These are phyloP conservation scores for Musca domestica DNA, from an alignment of 1,140 invertebrate genomes.

Conservation along the genomic window DNA sequence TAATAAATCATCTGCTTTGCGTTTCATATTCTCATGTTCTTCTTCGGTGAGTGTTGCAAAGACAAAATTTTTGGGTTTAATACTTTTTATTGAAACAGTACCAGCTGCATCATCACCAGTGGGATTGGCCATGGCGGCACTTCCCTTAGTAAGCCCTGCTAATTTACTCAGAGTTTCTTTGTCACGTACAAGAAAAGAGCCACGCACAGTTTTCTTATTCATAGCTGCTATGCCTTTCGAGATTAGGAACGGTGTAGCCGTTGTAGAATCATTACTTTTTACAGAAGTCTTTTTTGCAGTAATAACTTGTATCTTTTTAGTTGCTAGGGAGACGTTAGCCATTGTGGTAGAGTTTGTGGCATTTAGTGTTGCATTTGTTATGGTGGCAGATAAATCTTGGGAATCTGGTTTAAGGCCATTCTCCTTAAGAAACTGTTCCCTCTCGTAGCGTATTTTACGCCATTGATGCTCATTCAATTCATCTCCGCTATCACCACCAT, in stretches of 20 bases:
- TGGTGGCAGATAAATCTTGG: constrained; percentile 27
- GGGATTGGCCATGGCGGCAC: constrained; percentile 45
- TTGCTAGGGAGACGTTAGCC: neutral
- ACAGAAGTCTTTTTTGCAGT: constrained; percentile 37
- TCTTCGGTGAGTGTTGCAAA: constrained; percentile 48
- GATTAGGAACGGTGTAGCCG: constrained; percentile 49
- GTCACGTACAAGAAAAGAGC: constrained; percentile 69
- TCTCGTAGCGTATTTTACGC: constrained; percentile 62
- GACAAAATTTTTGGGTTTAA: constrained; percentile 48
- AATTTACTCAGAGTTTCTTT: constrained; percentile 64
- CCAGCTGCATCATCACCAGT: constrained; percentile 32
- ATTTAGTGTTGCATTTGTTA: constrained; percentile 29
- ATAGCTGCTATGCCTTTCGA: constrained; percentile 37
- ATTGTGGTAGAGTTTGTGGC: constrained; percentile 12
- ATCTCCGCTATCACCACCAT: constrained; percentile 58
- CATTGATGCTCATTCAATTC: constrained; percentile 63
- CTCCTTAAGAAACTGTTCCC: constrained; percentile 62
- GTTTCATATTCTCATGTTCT: constrained; percentile 47
- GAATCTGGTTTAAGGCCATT: constrained; percentile 19
- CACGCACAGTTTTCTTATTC: constrained; percentile 50
- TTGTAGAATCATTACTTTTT: constrained; percentile 35
- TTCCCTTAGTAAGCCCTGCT: constrained; percentile 61
- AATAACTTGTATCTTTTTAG: constrained; percentile 31
- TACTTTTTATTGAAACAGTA: constrained; percentile 37
- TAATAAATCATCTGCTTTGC: constrained; percentile 44